Evolutionary conservation across 2,797 vertebrate genomes (phyloP).

Genomic region (Hydrocynus forskahlii): DNA sequence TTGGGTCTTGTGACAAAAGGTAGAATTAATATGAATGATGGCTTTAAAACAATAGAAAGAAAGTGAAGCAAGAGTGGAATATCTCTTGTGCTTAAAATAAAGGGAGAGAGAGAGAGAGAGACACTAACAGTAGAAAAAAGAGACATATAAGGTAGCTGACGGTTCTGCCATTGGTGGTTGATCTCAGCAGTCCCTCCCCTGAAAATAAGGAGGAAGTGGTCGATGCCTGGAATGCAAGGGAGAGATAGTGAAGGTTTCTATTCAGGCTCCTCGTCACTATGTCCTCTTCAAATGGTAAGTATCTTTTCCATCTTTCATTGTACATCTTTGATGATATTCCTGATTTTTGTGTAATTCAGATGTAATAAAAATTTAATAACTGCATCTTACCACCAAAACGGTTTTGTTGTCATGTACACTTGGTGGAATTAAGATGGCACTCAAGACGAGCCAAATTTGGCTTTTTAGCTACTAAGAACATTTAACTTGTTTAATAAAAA

Average conservation of each 20-base stretch:
- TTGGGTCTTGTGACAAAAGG: too few relatives aligned
- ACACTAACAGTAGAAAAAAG: background rate
- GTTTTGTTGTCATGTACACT: background rate
- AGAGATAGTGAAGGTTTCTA: background rate
- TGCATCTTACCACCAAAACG: background rate
- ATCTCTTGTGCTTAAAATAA: background rate
- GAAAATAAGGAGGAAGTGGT: constrained; percentile 17
- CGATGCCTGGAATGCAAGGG: background rate
- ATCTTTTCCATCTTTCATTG: background rate
- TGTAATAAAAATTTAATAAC: background rate
- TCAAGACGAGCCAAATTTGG: too few relatives aligned
- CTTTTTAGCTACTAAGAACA: too few relatives aligned
- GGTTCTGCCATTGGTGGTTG: background rate
- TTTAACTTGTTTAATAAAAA: too few relatives aligned
- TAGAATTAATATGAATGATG: too few relatives aligned
- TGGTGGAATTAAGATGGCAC: too few relatives aligned
- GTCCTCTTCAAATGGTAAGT: constrained; percentile 45
- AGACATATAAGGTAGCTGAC: too few relatives aligned
- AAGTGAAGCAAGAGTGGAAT: background rate
- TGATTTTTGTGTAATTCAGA: background rate
- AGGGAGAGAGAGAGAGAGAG: background rate
- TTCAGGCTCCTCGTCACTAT: constrained; percentile 40
- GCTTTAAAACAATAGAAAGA: too few relatives aligned
- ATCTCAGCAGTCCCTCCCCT: background rate
- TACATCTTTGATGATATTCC: too few relatives aligned